Evolutionary conservation across 1,140 invertebrate genomes (phyloP).

Genomic region (Zaprionus kolodkinae): DNA sequence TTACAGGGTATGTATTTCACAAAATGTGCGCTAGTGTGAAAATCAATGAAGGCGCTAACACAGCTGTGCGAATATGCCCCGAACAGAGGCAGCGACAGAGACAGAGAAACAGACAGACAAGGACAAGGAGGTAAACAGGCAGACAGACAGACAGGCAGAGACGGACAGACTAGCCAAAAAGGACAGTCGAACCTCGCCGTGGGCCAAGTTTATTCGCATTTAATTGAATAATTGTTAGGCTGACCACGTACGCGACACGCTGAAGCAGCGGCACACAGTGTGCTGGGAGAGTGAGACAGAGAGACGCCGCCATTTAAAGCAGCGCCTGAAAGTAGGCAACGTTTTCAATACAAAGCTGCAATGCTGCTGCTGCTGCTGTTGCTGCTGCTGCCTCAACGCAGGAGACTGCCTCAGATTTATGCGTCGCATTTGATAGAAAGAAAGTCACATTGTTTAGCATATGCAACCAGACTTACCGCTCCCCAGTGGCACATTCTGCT

Average conservation of each 20-base stretch:
- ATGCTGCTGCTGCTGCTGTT: background rate
- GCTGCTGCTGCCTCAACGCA: background rate
- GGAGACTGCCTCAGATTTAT: constrained; percentile 69
- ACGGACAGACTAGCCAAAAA: constrained; percentile 23
- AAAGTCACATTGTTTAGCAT: constrained; percentile 7
- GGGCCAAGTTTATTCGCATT: constrained; percentile 73
- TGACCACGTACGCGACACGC: constrained; percentile 55
- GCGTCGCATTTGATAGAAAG: constrained; percentile 49
- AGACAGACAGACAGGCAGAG: constrained; percentile 3
- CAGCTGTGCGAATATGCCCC: constrained; percentile 29
- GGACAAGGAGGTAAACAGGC: too few relatives aligned
- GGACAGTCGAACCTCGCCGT: constrained; percentile 13
- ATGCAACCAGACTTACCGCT: constrained; percentile 74
- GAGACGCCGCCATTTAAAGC: constrained; percentile 23
- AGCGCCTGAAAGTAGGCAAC: constrained; percentile 51
- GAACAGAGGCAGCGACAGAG: background rate
- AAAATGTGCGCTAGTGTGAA: constrained; percentile 51
- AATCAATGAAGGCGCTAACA: constrained; percentile 46
- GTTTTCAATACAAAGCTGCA: constrained; percentile 15
- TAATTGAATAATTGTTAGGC: constrained; percentile 83
- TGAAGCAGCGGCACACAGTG: background rate
- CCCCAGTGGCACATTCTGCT: constrained; percentile 82
- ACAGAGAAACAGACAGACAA: background rate
- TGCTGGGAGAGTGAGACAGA: background rate
- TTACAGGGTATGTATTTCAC: constrained; percentile 34